Base-by-base conservation (phyloP, 1,140 invertebrate species). In the Drosophila ambigua region DNA sequence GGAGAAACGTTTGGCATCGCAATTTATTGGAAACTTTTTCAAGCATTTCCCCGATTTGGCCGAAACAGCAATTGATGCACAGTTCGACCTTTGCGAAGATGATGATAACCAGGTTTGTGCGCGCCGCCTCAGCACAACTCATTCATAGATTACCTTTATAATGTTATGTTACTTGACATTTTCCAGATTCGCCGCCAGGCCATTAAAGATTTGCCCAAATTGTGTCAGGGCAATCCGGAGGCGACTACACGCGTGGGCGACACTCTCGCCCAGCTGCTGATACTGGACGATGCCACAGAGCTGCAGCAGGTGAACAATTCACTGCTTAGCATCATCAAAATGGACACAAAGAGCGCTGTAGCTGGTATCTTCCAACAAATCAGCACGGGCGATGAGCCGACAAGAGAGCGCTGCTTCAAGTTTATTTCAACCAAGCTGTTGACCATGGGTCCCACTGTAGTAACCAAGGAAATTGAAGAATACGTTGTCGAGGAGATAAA, bases 31-130 rank as follows among this genome's bases (percentile, higher is more conserved):
- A 0, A 95, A 97, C 91, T 99, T 99, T 93, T 98, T 98, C 80
- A 98, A 97, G 90, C 94, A 96, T 92, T 99, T 99, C 92, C 98
- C 98, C 8, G 93, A 94, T 68, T 92, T 97, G 52, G 94, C 96
- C 7, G 95, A 97, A 81, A 94, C 96, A 90, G 97, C 98, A 5
- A 96, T 99, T 64, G 97, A 99, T 93, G 97, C 97, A 67, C 94
- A 98, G 82, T 95, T 99, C 75, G 98, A 99, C 94, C 93, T 99
- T 1, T 99, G 98, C 92, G 98, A 99, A 93, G 98, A 99, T 94
- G 96, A 97, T 89, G 98, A 99, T 93, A 94, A 97, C 72, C 94
- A 95, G 81, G 97, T 98, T 94, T 94, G 95, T 94, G 45, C 41
- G n/a, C 20, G n/a, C 35, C 20, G n/a, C 35, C 13, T 6, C 5